A percentile compares a stretch with the other conserved stretches of the same genome.
Conservation (phyloP, 2,113 vertebrate species). For the Seriola aureovittata region DNA sequence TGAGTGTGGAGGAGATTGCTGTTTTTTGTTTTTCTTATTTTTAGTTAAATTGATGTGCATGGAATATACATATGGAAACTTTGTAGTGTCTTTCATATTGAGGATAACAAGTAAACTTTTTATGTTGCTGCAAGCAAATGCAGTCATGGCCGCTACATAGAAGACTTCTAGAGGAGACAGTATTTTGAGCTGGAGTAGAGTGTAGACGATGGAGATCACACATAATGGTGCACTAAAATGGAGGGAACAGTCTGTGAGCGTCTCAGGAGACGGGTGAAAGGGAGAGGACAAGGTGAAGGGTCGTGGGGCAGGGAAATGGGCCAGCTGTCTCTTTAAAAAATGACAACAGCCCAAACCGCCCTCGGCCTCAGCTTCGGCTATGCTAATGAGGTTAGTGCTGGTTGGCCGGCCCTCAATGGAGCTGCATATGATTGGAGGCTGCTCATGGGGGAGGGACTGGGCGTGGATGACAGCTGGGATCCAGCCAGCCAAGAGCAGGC, state of each 20-base stretch:
- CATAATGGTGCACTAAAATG: constrained; percentile 71
- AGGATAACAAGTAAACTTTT: not conserved
- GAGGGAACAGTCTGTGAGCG: constrained; percentile 74
- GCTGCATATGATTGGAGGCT: constrained; percentile 76
- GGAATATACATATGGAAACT: not conserved
- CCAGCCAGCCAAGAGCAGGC: constrained; percentile 84
- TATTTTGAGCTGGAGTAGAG: constrained; percentile 13
- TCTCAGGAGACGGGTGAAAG: constrained; percentile 72
- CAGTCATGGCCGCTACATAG: not conserved
- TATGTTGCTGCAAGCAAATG: not conserved
- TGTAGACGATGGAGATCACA: constrained; percentile 44
- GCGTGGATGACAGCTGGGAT: constrained; percentile 86
- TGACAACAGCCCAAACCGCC: constrained; percentile 80
- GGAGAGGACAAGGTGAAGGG: constrained; percentile 78
- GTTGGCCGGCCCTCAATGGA: constrained; percentile 80
- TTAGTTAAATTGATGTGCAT: not conserved
- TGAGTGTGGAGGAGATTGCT: not conserved
- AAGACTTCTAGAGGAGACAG: not conserved
- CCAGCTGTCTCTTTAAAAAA: constrained; percentile 88
- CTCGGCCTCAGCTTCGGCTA: constrained; percentile 72
- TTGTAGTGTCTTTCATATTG: not conserved
- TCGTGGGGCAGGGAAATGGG: constrained; percentile 76
- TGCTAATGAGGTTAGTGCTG: constrained; percentile 86
- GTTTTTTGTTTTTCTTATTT: not conserved
- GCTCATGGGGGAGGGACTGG: constrained; percentile 79